Conservation (phyloP, 2,888 invertebrate genomes). For the Helobdella robusta region DNA sequence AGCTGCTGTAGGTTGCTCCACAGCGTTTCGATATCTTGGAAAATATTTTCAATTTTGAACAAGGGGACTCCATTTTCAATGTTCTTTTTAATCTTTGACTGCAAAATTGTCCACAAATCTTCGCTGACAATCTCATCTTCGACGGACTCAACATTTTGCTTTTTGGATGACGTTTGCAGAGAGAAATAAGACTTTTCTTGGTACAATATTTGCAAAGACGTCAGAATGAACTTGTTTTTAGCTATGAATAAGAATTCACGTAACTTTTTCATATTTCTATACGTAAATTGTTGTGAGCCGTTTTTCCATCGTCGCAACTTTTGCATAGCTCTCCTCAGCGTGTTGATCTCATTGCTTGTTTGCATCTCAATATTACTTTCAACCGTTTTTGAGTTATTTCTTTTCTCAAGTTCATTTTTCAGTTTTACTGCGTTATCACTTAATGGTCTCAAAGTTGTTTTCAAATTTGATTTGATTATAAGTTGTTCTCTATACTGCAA, state of each 20-base stretch:
- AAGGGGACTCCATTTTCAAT: background rate
- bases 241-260: background rate
- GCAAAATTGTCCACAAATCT: background rate
- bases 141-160: background rate
- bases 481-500: background rate
- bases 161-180: no score
- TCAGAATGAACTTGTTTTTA: background rate
- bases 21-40: background rate
- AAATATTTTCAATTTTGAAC: background rate
- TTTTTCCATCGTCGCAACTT: background rate
- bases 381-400: background rate
- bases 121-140: background rate
- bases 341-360: background rate
- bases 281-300: background rate
- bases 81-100: background rate
- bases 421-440: background rate
- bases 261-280: background rate
- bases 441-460: no score
- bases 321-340: background rate
- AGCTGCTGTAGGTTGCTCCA: background rate
- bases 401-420: background rate
- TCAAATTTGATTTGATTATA: no score
- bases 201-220: background rate
- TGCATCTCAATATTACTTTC: background rate
- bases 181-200: background rate